Evolutionary conservation across 2,888 invertebrate species (phyloP), one percentile per base, ranked within the genome.

Genomic region (Athalia circularis): DNA sequence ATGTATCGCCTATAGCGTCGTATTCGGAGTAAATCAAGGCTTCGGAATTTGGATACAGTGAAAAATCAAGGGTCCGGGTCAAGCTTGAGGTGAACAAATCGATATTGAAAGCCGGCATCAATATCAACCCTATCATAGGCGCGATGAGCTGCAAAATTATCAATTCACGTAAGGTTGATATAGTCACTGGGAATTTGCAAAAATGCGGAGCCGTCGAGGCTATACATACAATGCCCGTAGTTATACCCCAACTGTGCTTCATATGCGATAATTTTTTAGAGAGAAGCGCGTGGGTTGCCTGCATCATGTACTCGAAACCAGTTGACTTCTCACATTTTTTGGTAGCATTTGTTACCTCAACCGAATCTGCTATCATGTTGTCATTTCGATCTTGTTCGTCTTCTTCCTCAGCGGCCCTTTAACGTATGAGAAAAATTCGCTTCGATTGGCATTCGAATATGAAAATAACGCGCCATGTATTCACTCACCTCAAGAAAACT

Each of bases 401-500:
- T n/a, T 86, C 84, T 45, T 88, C 89, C 78, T 85, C 85, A 8
- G 88, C 88, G 7, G 89, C 87, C 68, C 89, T 88, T 79, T 45
- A 57, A 47, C 15, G 3, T 54, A 54, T 54, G 8, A 54, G 3
- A 2, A 54, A 8, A 11, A 54, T 54, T n/a, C n/a, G n/a, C n/a
- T n/a, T n/a, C n/a, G n/a, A n/a, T 54, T n/a, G 3, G 9, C n/a
- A 54, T 11, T 54, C 54, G 8, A n/a, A 54, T 8, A n/a, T 4
- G 13, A 48, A 65, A 15, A 65, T 65, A 68, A 54, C 47, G 8
- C 48, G 6, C 52, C 78, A 79, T 77, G 59, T 9, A 64, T 68
- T n/a, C 59, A 80, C 86, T 80, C 87, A 95, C 96, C 94, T 95
- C 74, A 98, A 89, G 89, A 97, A 98, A 3, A 99, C 98, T 90